Evolutionary conservation across 2,113 vertebrate genomes (phyloP).

Genomic region (Ellobius talpinus): DNA sequence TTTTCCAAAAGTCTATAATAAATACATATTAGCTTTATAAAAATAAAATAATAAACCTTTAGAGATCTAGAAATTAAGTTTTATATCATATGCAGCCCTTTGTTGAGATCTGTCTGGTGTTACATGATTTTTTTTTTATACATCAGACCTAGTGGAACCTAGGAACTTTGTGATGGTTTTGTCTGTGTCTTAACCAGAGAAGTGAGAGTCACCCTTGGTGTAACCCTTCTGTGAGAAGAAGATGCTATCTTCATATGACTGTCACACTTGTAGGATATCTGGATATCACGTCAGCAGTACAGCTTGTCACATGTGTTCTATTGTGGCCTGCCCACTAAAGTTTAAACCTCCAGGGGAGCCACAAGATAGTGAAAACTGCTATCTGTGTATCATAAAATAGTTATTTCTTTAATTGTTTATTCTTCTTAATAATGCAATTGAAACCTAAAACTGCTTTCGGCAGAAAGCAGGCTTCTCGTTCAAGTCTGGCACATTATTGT

Average conservation of each 20-base stretch:
- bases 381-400: background rate
- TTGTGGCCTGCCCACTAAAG: conserved; percentile 29
- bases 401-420: background rate
- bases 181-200: background rate
- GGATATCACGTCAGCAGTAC: background rate
- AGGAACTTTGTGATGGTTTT: background rate
- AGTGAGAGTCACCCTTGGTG: background rate
- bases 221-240: background rate
- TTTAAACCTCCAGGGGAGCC: background rate
- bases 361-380: background rate
- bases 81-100: background rate
- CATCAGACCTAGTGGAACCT: background rate
- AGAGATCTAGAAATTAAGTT: background rate
- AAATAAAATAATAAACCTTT: background rate
- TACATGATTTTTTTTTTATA: background rate
- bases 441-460: background rate
- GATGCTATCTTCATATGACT: no score
- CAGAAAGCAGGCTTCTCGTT: background rate
- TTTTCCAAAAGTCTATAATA: background rate
- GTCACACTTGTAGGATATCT: background rate
- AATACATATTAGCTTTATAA: background rate
- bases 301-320: background rate
- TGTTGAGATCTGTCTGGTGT: background rate
- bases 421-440: background rate
- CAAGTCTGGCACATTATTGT: background rate